Conservation (phyloP, 2,888 invertebrate genomes). For the Harmothoe impar region DNA sequence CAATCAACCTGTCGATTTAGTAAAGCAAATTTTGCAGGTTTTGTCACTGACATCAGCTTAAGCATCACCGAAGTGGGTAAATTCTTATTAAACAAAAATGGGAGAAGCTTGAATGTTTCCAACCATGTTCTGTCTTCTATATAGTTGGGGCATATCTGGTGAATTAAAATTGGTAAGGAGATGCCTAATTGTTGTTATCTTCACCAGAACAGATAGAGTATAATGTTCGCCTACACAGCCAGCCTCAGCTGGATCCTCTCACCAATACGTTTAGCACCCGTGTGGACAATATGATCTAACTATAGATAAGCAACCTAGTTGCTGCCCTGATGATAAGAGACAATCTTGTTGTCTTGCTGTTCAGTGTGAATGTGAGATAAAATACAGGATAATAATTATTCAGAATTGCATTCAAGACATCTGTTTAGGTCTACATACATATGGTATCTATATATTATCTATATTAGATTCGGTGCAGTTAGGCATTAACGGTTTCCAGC, state of each 20-base stretch:
- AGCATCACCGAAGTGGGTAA: neutral
- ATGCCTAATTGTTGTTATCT: slow-evolving; percentile 17
- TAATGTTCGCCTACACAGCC: neutral
- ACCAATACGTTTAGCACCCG: neutral
- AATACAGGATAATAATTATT: slow-evolving; percentile 24
- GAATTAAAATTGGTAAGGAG: neutral
- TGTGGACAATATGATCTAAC: neutral
- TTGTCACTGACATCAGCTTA: slow-evolving; percentile 35
- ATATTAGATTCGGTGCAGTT: slow-evolving; percentile 53
- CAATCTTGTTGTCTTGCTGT: neutral
- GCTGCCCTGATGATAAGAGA: neutral
- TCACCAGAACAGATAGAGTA: neutral
- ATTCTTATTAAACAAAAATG: neutral
- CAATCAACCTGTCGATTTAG: slow-evolving; percentile 42
- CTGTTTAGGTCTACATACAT: slow-evolving; percentile 34
- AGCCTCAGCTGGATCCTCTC: neutral
- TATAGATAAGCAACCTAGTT: neutral
- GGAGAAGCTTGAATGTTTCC: neutral
- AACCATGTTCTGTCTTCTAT: neutral
- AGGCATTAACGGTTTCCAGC: slow-evolving; percentile 38
- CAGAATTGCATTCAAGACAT: slow-evolving; percentile 55
- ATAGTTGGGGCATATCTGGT: slow-evolving; percentile 7
- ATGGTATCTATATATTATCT: neutral
- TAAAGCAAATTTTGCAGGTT: neutral
- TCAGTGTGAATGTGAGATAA: slow-evolving; percentile 21